A percentile compares a stretch with the other conserved stretches of the same genome.
Conservation (phyloP, 2,888 invertebrate species). For the Rotaria magnacalcarata region DNA sequence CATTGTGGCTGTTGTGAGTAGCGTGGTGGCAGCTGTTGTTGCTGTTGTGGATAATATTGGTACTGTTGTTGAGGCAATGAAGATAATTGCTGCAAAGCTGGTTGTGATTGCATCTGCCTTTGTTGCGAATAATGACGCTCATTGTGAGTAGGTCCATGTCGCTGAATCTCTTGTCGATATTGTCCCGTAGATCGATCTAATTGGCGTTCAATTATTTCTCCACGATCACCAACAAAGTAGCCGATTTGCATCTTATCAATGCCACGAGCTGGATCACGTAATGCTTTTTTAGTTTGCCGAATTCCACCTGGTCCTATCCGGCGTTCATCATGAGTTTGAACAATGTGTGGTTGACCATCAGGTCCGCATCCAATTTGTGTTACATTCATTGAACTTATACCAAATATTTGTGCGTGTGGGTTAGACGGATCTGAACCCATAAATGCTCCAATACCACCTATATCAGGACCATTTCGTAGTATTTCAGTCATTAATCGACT, state of each 20-base stretch:
- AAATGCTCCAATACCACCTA: not conserved
- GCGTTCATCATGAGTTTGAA: constrained; percentile 21
- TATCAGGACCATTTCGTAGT: not conserved
- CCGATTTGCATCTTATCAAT: constrained; percentile 25
- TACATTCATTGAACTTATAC: constrained; percentile 28
- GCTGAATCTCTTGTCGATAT: constrained; percentile 1
- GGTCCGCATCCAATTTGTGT: not conserved
- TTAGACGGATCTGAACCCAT: not conserved
- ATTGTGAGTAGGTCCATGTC: not conserved
- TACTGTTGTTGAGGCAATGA: not conserved
- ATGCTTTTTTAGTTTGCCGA: constrained; percentile 19
- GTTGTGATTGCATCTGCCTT: not conserved
- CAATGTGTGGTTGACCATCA: constrained; percentile 22
- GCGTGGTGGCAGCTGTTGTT: not conserved
- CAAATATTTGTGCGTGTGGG: not conserved
- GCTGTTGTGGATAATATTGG: not conserved
- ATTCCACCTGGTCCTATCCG: constrained; percentile 26
- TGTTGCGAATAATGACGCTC: not conserved
- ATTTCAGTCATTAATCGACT: not conserved
- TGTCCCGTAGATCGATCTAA: constrained; percentile 14
- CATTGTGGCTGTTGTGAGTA: not conserved
- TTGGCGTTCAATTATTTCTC: not conserved
- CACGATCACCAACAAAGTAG: constrained; percentile 1
- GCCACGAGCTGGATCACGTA: not conserved
- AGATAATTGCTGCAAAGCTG: not conserved